Evolutionary conservation across 2,113 vertebrate genomes (phyloP), one percentile per base, ranked within the genome.

Genomic region (Zootoca vivipara): DNA sequence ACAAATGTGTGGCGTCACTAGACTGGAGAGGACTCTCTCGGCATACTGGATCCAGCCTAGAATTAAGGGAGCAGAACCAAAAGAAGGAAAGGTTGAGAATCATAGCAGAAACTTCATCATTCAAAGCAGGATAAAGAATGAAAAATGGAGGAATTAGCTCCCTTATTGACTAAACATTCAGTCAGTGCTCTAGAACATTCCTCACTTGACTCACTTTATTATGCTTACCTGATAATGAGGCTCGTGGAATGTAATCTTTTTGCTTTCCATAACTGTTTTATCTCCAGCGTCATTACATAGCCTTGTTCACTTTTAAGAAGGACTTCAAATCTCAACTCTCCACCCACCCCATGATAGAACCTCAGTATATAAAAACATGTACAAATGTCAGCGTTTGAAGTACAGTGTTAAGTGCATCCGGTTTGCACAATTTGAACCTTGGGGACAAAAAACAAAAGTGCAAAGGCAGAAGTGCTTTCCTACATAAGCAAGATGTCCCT

Each of bases 31-130:
- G 10, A 99, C 97, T 16, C 98, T 97, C 91, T 99, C 99, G 0
- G 98, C 97, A 4, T 99, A 99, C 1, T 98, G 97, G 92, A 99
- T 98, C 99, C 99, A 99, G 1, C 99, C 99, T 99, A 85, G 1
- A 85, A 40, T 0, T 52, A 1, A 78, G 0, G 7, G 64, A 85
- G 7, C 3, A 1, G 1, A 46, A 28, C 9, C 0, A 0, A 30
- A 35, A 35, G 0, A 80, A 28, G 1, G 1, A 70, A n/a, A 64
- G 4, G 62, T 38, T 78, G 74, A 67, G 5, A 0, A 3, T 42
- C 2, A 13, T 78, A 18, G 22, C 12, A n/a, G 26, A 42, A 69
- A 15, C 10, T 30, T 58, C 22, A 28, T 24, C 82, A 64, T 46
- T 16, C 42, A 38, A 69, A 30, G 30, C 10, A 67, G 26, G 13